Evolutionary conservation across 2,888 invertebrate genomes (phyloP), one percentile per base, ranked within the genome.

Genomic region (Volucella inflata): DNA sequence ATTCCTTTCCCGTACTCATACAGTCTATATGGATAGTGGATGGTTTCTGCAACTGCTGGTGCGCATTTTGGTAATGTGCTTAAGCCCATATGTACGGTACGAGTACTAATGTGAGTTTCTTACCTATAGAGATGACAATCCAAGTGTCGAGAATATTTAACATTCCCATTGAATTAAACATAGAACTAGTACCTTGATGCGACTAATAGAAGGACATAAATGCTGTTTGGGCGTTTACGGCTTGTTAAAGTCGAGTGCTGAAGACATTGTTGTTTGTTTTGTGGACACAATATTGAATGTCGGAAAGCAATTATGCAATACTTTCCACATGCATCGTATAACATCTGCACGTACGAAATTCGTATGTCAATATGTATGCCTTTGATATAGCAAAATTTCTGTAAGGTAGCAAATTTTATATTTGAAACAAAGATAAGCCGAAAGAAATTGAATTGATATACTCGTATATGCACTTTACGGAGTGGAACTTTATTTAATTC

Each of bases 241-340:
- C 65, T 65, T 72, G 64, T 64, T 79, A 64, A 72, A 79, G 65
- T 51, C 44, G 65, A 72, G 59, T 72, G 51, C 60, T 55, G 38
- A 12, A 60, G 51, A 17, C 46, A 55, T 72, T 70, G 57, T 77
- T 46, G 51, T 53, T 62, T 64, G 55, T 46, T 70, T 46, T 16
- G 71, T 44, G 59, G 40, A 9, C n/a, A 51, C 60, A 46, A 51
- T 53, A 40, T 77, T 53, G 70, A 62, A 77, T 70, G 70, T 70
- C 55, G 44, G 60, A 57, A 55, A 70, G 64, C 70, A 78, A 64
- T 78, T 78, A 57, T 11, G 48, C 36, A 55, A 64, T 30, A 11
- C 44, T 48, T 67, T 36, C 17, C 16, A 17, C 60, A 67, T 42
- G 76, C 68, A 55, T 57, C 21, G 38, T 68, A 8, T 12, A 12